These are phyloP conservation scores for Austrofundulus limnaeus DNA, from an alignment of 2,113 vertebrate species.

Conservation along the genomic window DNA sequence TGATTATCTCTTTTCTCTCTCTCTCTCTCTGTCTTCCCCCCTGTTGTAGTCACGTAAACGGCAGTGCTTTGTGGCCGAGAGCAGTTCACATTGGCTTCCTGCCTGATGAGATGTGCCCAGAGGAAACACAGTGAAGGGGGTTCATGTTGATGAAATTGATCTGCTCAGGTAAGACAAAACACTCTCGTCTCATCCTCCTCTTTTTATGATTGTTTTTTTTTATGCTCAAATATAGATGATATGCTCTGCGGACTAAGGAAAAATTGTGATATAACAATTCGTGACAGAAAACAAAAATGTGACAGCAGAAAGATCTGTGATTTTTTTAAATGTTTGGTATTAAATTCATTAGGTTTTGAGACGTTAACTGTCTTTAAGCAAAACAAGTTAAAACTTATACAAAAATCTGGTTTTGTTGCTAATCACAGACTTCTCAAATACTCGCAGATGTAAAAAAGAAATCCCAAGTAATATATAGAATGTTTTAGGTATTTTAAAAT, in stretches of 20 bases:
- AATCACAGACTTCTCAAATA: too few species aligned
- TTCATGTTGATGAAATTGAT: constrained; percentile 89
- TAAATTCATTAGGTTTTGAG: too few species aligned
- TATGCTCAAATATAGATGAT: not conserved
- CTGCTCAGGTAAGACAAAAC: constrained; percentile 84
- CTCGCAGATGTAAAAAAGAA: too few species aligned
- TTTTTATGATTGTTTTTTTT: not conserved
- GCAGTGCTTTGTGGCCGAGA: constrained; percentile 75
- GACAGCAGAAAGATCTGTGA: too few species aligned
- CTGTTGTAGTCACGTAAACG: constrained; percentile 16
- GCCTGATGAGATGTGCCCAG: constrained; percentile 81
- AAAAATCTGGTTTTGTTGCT: too few species aligned
- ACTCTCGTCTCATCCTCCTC: not conserved
- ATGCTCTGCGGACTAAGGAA: not conserved
- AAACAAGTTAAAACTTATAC: too few species aligned
- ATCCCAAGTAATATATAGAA: too few species aligned
- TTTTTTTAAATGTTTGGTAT: too few species aligned
- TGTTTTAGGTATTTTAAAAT: too few species aligned
- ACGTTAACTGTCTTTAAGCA: too few species aligned
- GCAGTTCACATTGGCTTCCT: constrained; percentile 75
- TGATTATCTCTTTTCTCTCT: constrained; percentile 7
- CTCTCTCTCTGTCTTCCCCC: constrained; percentile 7
- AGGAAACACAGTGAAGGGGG: constrained; percentile 77
- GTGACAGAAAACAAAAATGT: too few species aligned
- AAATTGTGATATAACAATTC: not conserved